Evolutionary conservation across 2,888 invertebrate species (phyloP).

Genomic region (Tiphia femorata): DNA sequence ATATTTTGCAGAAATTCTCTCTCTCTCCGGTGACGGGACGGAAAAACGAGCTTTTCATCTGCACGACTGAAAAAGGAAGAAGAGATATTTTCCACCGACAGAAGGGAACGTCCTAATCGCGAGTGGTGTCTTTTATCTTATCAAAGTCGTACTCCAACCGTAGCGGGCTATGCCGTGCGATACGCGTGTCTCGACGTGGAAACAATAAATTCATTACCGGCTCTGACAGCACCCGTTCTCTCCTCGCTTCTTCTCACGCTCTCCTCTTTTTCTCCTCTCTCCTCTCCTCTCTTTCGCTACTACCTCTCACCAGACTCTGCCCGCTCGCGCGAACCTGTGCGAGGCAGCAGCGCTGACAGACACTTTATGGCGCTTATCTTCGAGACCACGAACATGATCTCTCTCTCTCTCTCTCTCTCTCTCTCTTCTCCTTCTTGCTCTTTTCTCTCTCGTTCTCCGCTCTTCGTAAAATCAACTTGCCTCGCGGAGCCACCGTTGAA

Average conservation of each 20-base stretch:
- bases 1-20: too few relatives aligned
- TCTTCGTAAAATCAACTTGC: not conserved
- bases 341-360: constrained; percentile 22
- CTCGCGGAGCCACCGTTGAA: not conserved
- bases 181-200: constrained; percentile 12
- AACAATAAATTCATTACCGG: constrained; percentile 37
- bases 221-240: constrained; percentile 16
- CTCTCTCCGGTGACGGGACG: too few relatives aligned
- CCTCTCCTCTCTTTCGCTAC: not conserved
- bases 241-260: not conserved
- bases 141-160: constrained; percentile 17
- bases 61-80: too few relatives aligned
- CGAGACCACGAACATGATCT: not conserved
- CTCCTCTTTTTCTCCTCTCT: constrained; percentile 3
- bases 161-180: too few relatives aligned
- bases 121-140: constrained; percentile 31
- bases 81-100: too few relatives aligned
- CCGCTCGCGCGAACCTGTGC: not conserved
- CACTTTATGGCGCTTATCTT: constrained; percentile 33
- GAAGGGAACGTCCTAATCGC: constrained; percentile 29
- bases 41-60: too few relatives aligned
- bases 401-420: too few relatives aligned
- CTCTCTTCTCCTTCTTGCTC: too few relatives aligned
- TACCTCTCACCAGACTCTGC: not conserved
- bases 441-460: too few relatives aligned